These are phyloP conservation scores for Paratrypauchen microcephalus DNA, from an alignment of 2,797 vertebrate genomes.

Conservation along the genomic window DNA sequence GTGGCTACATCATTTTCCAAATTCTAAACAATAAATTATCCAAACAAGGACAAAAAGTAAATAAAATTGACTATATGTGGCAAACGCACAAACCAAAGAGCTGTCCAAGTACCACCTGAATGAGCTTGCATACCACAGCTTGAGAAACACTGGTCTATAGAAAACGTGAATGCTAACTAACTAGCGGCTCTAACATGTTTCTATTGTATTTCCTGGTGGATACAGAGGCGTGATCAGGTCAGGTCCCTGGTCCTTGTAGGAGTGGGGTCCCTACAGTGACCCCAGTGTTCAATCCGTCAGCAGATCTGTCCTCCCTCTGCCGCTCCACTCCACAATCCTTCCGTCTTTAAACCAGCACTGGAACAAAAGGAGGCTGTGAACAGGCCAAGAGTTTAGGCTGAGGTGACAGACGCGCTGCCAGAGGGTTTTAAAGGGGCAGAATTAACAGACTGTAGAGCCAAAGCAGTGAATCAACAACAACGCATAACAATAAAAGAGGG, in stretches of 20 bases:
- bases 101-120: too few relatives aligned
- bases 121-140: too few relatives aligned
- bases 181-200: background rate
- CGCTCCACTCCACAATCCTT: slow-evolving; percentile 61
- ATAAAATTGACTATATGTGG: too few relatives aligned
- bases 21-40: too few relatives aligned
- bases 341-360: slow-evolving; percentile 40
- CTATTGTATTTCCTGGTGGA: slow-evolving; percentile 16
- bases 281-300: slow-evolving; percentile 66
- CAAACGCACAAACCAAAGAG: too few relatives aligned
- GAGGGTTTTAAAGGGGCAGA: slow-evolving; percentile 33
- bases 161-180: too few relatives aligned
- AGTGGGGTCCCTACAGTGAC: slow-evolving; percentile 51
- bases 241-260: slow-evolving; percentile 27
- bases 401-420: slow-evolving; percentile 63
- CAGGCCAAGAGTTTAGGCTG: slow-evolving; percentile 64
- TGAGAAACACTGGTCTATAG: too few relatives aligned
- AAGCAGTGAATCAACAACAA: slow-evolving; percentile 42
- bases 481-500: slow-evolving; percentile 37
- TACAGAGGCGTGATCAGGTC: slow-evolving; percentile 37
- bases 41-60: too few relatives aligned
- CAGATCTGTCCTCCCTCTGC: slow-evolving; percentile 67
- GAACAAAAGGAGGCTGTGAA: slow-evolving; percentile 34
- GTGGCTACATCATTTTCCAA: too few relatives aligned
- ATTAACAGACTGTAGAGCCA: slow-evolving; percentile 27